Percentiles rank a stretch among this genome's conserved stretches.
These are phyloP conservation scores for Augiades crinisus DNA, from an alignment of 2,888 invertebrate species.

Conservation along the genomic window DNA sequence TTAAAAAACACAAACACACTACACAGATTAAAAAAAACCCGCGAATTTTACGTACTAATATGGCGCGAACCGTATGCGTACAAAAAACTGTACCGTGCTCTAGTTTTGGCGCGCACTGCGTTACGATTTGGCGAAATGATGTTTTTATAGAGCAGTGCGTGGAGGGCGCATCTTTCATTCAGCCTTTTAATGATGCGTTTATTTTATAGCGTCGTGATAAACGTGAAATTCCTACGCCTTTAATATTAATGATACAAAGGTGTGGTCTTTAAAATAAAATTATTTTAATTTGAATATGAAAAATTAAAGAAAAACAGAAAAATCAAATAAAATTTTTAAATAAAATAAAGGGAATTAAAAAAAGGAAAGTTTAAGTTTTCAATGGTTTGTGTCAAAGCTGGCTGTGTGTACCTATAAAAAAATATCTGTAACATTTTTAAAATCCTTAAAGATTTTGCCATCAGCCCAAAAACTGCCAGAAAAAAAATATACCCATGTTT, in stretches of 20 bases:
- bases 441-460: no score
- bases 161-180: constrained; percentile 51
- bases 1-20: constrained; percentile 13
- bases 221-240: constrained; percentile 3
- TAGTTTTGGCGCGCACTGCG: constrained; percentile 55
- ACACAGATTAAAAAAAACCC: constrained; percentile 18
- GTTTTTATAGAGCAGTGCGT: constrained; percentile 56
- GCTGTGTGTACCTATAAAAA: no score
- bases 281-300: not conserved
- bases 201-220: constrained; percentile 25
- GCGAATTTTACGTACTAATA: constrained; percentile 11
- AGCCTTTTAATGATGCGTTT: constrained; percentile 36
- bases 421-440: no score
- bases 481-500: no score
- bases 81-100: constrained; percentile 43
- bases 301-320: no score
- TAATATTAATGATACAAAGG: not conserved
- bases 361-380: no score
- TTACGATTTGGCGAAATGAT: constrained; percentile 52
- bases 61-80: constrained; percentile 29
- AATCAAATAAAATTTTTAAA: no score
- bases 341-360: no score
- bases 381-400: no score
- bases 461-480: no score
- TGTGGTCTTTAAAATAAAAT: no score